A percentile compares a stretch with the other conserved stretches of the same genome.
Evolutionary conservation across 2,888 invertebrate species (phyloP).

Genomic region (Leptinotarsa juncta): DNA sequence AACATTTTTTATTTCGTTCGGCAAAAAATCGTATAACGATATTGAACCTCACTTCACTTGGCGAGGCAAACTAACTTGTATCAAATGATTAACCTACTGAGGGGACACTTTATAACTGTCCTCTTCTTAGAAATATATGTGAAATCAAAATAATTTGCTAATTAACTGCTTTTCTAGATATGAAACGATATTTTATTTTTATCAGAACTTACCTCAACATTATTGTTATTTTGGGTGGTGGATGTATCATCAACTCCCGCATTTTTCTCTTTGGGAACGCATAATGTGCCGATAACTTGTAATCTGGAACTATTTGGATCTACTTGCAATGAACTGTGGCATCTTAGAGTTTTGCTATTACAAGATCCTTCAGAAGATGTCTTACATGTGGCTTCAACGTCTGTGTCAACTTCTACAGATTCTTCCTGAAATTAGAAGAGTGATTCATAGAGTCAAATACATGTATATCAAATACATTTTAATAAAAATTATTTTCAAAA

Average conservation of each 20-base stretch:
- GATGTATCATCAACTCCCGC: background rate
- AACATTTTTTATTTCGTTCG: constrained; percentile 6
- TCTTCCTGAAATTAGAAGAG: constrained; percentile 47
- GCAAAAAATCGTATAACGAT: background rate
- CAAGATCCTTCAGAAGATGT: constrained; percentile 48
- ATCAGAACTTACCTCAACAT: background rate
- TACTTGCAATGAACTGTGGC: constrained; percentile 53
- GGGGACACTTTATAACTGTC: too few relatives aligned
- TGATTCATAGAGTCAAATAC: too few relatives aligned
- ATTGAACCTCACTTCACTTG: too few relatives aligned
- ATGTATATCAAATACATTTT: too few relatives aligned
- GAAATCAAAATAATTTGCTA: background rate
- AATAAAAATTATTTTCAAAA: background rate
- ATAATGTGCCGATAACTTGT: constrained; percentile 51
- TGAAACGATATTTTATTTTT: background rate
- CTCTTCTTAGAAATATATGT: too few relatives aligned
- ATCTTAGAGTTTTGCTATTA: constrained; percentile 50
- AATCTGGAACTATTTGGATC: constrained; percentile 45
- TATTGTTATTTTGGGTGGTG: background rate
- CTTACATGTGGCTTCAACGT: constrained; percentile 54
- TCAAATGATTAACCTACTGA: too few relatives aligned
- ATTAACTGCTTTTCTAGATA: background rate
- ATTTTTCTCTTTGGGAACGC: constrained; percentile 49
- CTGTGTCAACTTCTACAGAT: constrained; percentile 52
- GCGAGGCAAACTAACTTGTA: too few relatives aligned